Conservation (phyloP, 2,113 vertebrate species). For the Tetrax tetrax region DNA sequence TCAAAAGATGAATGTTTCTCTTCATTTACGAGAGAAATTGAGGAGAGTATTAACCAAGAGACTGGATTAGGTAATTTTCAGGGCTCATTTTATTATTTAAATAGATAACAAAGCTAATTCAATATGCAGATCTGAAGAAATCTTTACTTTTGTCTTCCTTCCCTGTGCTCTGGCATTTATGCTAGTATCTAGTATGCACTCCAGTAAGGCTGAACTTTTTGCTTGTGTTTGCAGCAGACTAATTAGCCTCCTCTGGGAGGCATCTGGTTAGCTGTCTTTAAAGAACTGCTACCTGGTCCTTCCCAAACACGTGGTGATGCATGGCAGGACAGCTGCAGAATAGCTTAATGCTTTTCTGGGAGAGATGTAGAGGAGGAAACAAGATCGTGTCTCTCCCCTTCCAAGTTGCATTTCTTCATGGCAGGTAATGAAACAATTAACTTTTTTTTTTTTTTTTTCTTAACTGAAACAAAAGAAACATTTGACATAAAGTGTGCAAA, state of each 20-base stretch:
- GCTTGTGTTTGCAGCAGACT: neutral
- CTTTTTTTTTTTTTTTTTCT: too few species aligned
- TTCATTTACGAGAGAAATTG: neutral
- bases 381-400: accelerated
- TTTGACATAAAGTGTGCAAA: neutral
- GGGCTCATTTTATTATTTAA: neutral
- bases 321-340: neutral
- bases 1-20: neutral
- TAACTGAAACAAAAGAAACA: too few species aligned
- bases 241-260: neutral
- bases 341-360: neutral
- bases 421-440: too few species aligned
- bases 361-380: neutral
- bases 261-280: neutral
- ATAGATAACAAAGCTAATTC: neutral
- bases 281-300: neutral
- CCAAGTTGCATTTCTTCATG: neutral
- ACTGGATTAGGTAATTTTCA: neutral
- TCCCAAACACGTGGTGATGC: accelerated
- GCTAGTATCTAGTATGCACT: neutral
- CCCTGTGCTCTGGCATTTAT: neutral
- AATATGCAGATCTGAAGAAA: neutral
- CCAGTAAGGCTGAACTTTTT: neutral
- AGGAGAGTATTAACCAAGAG: neutral
- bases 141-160: neutral